Base-by-base conservation (phyloP, 2,113 vertebrate genomes). In the Centropus unirufus region DNA sequence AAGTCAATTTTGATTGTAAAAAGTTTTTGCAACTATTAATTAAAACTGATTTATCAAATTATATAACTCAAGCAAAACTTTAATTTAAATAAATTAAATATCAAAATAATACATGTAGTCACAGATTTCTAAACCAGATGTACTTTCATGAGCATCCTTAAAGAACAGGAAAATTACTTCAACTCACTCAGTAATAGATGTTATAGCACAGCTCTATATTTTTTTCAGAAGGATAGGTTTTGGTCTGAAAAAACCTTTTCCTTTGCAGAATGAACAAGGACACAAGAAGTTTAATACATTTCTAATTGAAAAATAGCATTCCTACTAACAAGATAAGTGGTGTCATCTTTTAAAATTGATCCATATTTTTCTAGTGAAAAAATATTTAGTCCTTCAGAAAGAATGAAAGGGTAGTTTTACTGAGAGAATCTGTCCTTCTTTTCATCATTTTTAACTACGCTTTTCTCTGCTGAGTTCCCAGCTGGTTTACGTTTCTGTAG, bases 191-290 rank as follows among this genome's bases (percentile, higher is more conserved):
- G 42, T 94, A 70, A 84, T 61, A 86, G 49, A 42, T 61, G 29
- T 21, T 74, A 40, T 39, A 22, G 9, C 52, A 72, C 13, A 68
- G 42, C 19, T 78, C 34, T 59, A 4, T 90, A 90, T 93, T 83
- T 92, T 39, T 90, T 95, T 59, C 52, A 66, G 34, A 80, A 76
- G 11, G 17, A 70, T 30, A 83, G 79, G 86, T 95, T 88, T 93
- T 66, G 32, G 32, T 84, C 70, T 89, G 29, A 80, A 47, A 85
- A 85, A 90, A 83, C 26, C 52, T 90, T 87, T 80, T 74, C 61
- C 61, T 83, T 93, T 66, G 83, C 34, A 78, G 42, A 83, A 83
- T 36, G 76, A 86, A 24, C 62, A 95, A 90, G 86, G 88, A 90
- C 88, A 70, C 34, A 51, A 80, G 59, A 83, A 86, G 67, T 39